Base-by-base conservation (phyloP, 2,113 vertebrate species). In the Bagarius yarrelli region DNA sequence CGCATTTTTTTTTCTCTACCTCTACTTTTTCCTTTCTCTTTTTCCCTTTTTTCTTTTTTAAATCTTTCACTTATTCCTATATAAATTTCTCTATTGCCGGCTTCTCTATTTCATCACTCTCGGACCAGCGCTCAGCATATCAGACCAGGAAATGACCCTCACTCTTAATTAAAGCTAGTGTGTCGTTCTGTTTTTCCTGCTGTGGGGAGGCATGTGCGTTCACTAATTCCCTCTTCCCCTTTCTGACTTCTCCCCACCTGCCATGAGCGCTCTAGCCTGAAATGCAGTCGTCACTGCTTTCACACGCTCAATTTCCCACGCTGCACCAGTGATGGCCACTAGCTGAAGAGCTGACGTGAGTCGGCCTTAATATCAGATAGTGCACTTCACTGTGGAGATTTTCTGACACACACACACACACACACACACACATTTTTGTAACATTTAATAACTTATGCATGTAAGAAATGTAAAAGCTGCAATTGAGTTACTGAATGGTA, bases 291-390 rank as follows among this genome's bases (percentile, higher is more conserved):
- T 81, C 76, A 85, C 85, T 87, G 86, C 85, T 88, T 93, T 94
- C 91, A 92, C 92, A 94, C 89, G 91, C 90, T 91, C 87, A 91
- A 91, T 93, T 94, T 94, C 93, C 93, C 93, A 94, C 92, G 89
- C 89, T 89, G 90, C 56, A 71, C 53, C 64, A 79, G 70, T 14
- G 16, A 63, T 57, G 21, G 55, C 63, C 79, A 67, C 76, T 81
- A 80, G 25, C 32, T 18, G 34, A 63, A 34, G 52, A 73, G 72
- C 72, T 76, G 80, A 81, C 52, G 36, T 55, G 76, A 59, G 36
- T 77, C 59, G 61, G 75, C 67, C 57, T 73, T 78, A 55, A 70
- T 60, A n/a, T 36, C 52, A 77, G 59, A 23, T 27, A 36, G 44
- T 21, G 12, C 52, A 47, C n/a, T 80, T 60, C 8, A 71, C 78